These are phyloP conservation scores for Zelostemma sp. DNA, from an alignment of 1,140 invertebrate species.

Conservation along the genomic window DNA sequence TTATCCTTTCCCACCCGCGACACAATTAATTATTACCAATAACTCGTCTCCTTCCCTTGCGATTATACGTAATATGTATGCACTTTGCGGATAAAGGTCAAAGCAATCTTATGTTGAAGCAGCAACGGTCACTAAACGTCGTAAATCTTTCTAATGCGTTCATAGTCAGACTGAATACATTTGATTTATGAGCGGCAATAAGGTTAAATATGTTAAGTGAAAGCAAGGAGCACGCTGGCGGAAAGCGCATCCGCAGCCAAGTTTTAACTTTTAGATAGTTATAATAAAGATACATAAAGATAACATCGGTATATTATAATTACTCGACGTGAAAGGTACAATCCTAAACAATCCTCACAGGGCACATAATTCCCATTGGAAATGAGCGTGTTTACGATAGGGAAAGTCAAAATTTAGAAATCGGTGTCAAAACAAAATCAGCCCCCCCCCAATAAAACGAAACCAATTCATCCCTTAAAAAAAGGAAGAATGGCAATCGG, in stretches of 20 bases:
- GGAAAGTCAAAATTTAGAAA: too few relatives aligned
- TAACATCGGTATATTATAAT: constrained; percentile 21
- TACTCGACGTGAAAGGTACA: constrained; percentile 10
- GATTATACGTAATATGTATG: not conserved
- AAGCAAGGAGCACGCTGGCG: constrained; percentile 41
- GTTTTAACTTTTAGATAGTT: constrained; percentile 19
- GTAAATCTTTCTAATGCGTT: constrained; percentile 53
- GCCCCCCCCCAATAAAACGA: too few relatives aligned
- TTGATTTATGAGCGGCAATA: constrained; percentile 52
- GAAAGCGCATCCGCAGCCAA: constrained; percentile 7
- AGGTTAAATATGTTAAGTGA: constrained; percentile 55
- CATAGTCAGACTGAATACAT: constrained; percentile 45
- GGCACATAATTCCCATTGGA: too few relatives aligned
- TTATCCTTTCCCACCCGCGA: constrained; percentile 1
- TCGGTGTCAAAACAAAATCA: too few relatives aligned
- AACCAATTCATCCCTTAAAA: not conserved
- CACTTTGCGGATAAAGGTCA: constrained; percentile 47
- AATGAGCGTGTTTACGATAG: too few relatives aligned
- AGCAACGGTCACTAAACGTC: constrained; percentile 33
- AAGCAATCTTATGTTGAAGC: constrained; percentile 18
- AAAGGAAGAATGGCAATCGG: not conserved
- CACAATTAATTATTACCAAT: constrained; percentile 30
- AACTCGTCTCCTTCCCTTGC: constrained; percentile 6
- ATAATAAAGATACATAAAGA: constrained; percentile 17
- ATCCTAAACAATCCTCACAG: too few relatives aligned